Conservation (phyloP, 2,797 vertebrate species). For the Gallirallus australis region DNA sequence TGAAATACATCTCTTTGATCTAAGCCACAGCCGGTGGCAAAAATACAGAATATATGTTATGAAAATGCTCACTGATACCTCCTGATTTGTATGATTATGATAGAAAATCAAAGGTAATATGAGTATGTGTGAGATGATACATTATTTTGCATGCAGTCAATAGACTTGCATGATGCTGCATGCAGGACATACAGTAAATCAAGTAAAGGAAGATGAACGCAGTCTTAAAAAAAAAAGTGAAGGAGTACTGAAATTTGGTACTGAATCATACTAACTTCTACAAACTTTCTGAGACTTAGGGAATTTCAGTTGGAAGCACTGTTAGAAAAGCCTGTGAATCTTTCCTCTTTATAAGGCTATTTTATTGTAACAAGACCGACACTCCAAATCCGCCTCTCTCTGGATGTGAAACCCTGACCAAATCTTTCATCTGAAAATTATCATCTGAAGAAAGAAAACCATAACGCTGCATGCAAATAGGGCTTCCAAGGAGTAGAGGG, state of each 20-base stretch:
- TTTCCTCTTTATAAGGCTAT: background rate
- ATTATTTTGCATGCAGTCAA: constrained; percentile 36
- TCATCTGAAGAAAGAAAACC: background rate
- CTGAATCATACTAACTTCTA: background rate
- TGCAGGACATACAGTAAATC: background rate
- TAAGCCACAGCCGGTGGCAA: background rate
- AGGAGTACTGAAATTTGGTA: background rate
- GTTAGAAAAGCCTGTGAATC: background rate
- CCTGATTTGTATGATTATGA: background rate
- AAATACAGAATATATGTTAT: constrained; percentile 48
- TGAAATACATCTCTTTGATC: background rate
- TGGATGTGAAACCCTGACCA: background rate
- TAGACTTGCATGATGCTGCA: constrained; percentile 18
- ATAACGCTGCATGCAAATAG: background rate
- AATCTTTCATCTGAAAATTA: background rate
- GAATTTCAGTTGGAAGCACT: background rate
- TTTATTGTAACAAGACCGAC: background rate
- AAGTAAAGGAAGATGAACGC: constrained; percentile 12
- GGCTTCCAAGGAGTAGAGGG: background rate
- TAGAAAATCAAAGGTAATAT: background rate
- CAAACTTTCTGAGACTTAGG: background rate
- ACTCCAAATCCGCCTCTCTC: constrained; percentile 1
- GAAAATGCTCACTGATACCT: constrained; percentile 32
- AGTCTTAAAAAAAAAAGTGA: constrained; percentile 8
- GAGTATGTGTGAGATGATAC: background rate